Percentiles rank a stretch among this genome's conserved stretches.
Evolutionary conservation across 2,797 vertebrate genomes (phyloP).

Genomic region (Rachycentron canadum): DNA sequence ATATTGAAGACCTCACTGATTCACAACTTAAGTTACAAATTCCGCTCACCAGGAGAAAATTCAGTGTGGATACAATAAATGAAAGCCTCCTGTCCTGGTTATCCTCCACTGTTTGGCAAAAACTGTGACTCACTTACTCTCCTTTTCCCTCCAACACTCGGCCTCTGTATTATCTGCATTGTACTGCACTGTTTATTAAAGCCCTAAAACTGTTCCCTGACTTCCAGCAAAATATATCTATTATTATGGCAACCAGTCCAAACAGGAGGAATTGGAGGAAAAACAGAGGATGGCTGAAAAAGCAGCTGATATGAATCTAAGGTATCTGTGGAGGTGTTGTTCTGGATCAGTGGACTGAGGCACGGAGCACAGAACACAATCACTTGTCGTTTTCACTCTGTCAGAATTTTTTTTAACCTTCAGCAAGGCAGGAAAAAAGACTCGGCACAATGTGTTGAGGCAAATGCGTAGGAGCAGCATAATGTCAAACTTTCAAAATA

Average conservation of each 20-base stretch:
- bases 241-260: constrained; percentile 77
- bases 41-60: constrained; percentile 33
- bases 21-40: constrained; percentile 53
- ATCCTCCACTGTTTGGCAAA: constrained; percentile 48
- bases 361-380: too few species aligned
- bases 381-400: background rate
- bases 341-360: background rate
- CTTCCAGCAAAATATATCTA: constrained; percentile 60
- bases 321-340: background rate
- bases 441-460: too few species aligned
- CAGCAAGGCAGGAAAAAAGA: too few species aligned
- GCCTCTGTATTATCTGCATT: constrained; percentile 48
- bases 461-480: too few species aligned
- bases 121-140: constrained; percentile 18
- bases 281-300: constrained; percentile 58
- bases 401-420: background rate
- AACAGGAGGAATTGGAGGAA: constrained; percentile 58
- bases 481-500: too few species aligned
- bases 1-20: constrained; percentile 48
- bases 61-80: constrained; percentile 12
- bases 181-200: constrained; percentile 66
- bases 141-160: background rate
- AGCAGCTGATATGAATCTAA: constrained; percentile 1
- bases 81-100: constrained; percentile 61
- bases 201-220: constrained; percentile 55